Conservation (phyloP, 2,888 invertebrate species). For the Orchesella flavescens region DNA sequence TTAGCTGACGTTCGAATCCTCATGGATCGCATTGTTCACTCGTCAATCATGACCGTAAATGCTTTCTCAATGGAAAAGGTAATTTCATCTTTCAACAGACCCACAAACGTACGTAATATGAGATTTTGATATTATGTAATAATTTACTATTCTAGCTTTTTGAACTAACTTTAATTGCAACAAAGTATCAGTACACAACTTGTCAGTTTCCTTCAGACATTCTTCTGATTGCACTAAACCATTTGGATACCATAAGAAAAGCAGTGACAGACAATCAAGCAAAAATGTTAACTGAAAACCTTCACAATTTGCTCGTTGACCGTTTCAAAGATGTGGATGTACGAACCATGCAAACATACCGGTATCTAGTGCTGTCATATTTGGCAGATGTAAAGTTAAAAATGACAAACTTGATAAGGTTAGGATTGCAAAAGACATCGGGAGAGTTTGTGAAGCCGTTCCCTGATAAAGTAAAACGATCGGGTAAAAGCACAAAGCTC, state of each 20-base stretch:
- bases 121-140: neutral
- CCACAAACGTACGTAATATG: neutral
- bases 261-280: constrained; percentile 66
- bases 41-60: constrained; percentile 71
- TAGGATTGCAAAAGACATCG: constrained; percentile 67
- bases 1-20: constrained; percentile 65
- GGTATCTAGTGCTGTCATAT: constrained; percentile 67
- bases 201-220: constrained; percentile 74
- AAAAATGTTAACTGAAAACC: constrained; percentile 64
- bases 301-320: constrained; percentile 67
- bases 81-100: neutral
- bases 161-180: constrained; percentile 79
- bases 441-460: constrained; percentile 69
- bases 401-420: constrained; percentile 71
- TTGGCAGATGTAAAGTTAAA: constrained; percentile 69
- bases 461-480: constrained; percentile 65
- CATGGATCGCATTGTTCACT: constrained; percentile 69
- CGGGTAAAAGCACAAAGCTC: constrained; percentile 39
- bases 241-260: constrained; percentile 76
- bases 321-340: constrained; percentile 60
- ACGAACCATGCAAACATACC: constrained; percentile 67
- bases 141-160: constrained; percentile 75
- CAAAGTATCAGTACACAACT: constrained; percentile 76
- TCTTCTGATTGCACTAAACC: constrained; percentile 78
- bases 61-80: constrained; percentile 72